Percentiles rank a stretch among this genome's conserved stretches.
Conservation (phyloP, 2,113 vertebrate species). For the Tachycineta bicolor region DNA sequence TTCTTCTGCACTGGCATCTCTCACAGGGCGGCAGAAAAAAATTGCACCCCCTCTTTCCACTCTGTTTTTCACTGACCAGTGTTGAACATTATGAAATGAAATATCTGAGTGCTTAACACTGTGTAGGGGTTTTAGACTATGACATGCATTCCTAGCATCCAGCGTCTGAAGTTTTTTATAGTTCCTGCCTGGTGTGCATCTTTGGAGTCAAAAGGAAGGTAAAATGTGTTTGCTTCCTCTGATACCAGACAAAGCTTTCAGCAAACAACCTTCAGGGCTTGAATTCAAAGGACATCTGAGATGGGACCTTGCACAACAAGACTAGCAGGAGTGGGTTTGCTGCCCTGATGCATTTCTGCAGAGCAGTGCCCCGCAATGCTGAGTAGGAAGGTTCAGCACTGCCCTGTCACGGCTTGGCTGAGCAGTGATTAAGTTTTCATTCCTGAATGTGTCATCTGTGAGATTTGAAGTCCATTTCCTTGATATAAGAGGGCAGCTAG, state of each 20-base stretch:
- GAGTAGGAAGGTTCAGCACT: neutral
- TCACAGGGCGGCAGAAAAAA: neutral
- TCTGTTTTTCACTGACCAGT: neutral
- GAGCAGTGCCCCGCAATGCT: neutral
- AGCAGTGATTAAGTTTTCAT: neutral
- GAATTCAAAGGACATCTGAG: neutral
- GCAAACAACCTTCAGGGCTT: neutral
- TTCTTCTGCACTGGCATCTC: neutral
- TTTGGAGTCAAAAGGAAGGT: neutral
- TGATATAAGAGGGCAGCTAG: neutral
- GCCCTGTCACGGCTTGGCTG: accelerated
- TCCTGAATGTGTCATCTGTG: neutral
- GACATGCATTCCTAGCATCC: neutral
- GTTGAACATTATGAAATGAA: neutral
- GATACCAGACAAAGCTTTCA: neutral
- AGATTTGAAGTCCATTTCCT: conserved; percentile 12
- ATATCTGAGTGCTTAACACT: neutral
- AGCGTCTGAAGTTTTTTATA: neutral
- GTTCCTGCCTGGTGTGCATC: neutral
- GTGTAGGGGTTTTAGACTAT: neutral
- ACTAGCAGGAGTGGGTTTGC: neutral
- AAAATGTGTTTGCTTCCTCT: neutral
- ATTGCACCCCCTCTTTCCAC: neutral
- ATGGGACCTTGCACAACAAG: neutral
- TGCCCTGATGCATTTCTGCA: neutral